Evolutionary conservation across 2,888 invertebrate genomes (phyloP).

Genomic region (Agonum fuliginosum): DNA sequence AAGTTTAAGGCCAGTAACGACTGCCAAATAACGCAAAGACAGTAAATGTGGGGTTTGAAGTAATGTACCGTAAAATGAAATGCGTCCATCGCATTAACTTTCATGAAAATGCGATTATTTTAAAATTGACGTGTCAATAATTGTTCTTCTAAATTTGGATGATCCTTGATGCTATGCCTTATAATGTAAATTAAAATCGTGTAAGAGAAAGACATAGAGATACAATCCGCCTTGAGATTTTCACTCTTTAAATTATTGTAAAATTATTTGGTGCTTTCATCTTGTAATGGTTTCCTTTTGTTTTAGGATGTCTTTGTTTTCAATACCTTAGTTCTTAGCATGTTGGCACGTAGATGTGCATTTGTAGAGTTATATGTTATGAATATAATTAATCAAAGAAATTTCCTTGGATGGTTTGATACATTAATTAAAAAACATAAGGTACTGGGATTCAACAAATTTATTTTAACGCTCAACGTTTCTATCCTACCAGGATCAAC

Average conservation of each 20-base stretch:
- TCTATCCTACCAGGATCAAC: too few relatives aligned
- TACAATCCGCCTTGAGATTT: too few relatives aligned
- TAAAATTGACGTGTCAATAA: not conserved
- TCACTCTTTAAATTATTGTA: too few relatives aligned
- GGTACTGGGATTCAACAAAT: too few relatives aligned
- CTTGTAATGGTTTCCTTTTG: not conserved
- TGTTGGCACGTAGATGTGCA: too few relatives aligned
- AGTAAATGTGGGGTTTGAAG: not conserved
- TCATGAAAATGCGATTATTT: constrained; percentile 6
- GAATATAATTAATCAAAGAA: too few relatives aligned
- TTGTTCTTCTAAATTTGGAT: not conserved
- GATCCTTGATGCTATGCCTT: not conserved
- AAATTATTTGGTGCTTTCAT: not conserved
- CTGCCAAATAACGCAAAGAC: not conserved
- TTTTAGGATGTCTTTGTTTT: not conserved
- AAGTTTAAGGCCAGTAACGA: not conserved
- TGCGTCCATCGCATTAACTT: constrained; percentile 1
- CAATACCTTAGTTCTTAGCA: too few relatives aligned
- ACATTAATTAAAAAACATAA: too few relatives aligned
- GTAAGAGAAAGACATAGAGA: not conserved
- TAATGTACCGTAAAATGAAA: constrained; percentile 7
- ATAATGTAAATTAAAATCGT: not conserved
- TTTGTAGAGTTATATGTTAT: too few relatives aligned
- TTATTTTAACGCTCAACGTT: too few relatives aligned
- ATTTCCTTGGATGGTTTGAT: too few relatives aligned